Evolutionary conservation across 1,140 invertebrate genomes (phyloP).

Genomic region (Hermatobates lingyangjiaoensis): DNA sequence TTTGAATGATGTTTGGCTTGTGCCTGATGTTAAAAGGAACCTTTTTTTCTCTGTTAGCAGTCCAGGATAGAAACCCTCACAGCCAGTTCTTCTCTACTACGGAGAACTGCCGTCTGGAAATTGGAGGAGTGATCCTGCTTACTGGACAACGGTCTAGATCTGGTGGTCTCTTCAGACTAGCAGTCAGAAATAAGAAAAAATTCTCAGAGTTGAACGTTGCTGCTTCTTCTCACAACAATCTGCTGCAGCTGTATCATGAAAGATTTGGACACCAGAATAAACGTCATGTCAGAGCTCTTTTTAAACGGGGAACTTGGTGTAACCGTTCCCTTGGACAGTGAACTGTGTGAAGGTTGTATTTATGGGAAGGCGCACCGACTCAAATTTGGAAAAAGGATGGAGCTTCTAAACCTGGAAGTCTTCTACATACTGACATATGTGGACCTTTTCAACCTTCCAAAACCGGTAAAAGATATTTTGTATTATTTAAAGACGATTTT

Average conservation of each 20-base stretch:
- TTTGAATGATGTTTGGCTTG: constrained; percentile 20
- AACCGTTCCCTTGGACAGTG: constrained; percentile 11
- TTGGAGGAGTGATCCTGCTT: constrained; percentile 9
- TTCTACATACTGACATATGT: constrained; percentile 20
- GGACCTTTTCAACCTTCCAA: constrained; percentile 16
- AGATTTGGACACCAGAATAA: constrained; percentile 20
- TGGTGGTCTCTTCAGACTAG: constrained; percentile 16
- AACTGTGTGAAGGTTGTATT: constrained; percentile 20
- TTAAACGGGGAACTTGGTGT: constrained; percentile 16
- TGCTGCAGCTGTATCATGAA: constrained; percentile 19
- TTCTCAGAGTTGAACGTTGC: neutral
- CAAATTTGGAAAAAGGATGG: constrained; percentile 19
- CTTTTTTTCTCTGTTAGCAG: constrained; percentile 21
- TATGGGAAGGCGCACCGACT: constrained; percentile 20
- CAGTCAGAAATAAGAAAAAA: constrained; percentile 13
- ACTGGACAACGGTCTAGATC: constrained; percentile 13
- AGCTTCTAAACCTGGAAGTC: constrained; percentile 16
- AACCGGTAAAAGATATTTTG: constrained; percentile 19
- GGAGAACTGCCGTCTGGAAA: constrained; percentile 12
- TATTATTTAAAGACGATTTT: constrained; percentile 20
- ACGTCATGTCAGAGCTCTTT: constrained; percentile 16
- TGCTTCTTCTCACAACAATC: constrained; percentile 7
- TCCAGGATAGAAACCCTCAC: constrained; percentile 17
- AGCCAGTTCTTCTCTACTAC: constrained; percentile 17
- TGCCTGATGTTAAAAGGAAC: constrained; percentile 19